Evolutionary conservation across 2,113 vertebrate genomes (phyloP).

Genomic region (Corapipo altera): DNA sequence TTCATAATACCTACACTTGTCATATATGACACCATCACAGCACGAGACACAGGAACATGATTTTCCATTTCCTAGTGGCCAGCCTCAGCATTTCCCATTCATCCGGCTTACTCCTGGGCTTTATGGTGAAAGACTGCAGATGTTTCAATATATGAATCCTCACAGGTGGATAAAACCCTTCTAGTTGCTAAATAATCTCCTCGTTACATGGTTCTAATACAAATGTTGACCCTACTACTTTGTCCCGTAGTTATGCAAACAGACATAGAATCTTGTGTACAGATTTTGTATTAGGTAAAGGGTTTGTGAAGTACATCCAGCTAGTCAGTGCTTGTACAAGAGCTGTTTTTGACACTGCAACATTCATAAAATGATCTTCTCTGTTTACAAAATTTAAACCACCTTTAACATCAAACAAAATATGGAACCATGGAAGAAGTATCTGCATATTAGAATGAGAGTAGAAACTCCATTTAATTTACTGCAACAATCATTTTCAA

Average conservation of each 20-base stretch:
- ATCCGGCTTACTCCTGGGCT: not conserved
- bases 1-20: not conserved
- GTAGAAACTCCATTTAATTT: not conserved
- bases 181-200: not conserved
- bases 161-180: not conserved
- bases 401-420: not conserved
- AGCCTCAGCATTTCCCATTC: not conserved
- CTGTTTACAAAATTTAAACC: not conserved
- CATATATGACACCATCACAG: not conserved
- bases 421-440: not conserved
- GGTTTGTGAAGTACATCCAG: not conserved
- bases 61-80: not conserved
- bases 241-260: not conserved
- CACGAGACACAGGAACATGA: rapidly evolving
- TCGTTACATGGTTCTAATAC: not conserved
- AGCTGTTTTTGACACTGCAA: not conserved
- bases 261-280: not conserved
- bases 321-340: not conserved
- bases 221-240: not conserved
- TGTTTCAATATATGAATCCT: not conserved
- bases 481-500: not conserved
- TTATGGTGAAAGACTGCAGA: not conserved
- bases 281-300: not conserved
- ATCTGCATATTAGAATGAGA: not conserved
- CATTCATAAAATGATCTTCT: not conserved